phyloP scores from a whole-genome alignment of 2,113 vertebrate genomes.

The Rhodinocichla rosea region DNA sequence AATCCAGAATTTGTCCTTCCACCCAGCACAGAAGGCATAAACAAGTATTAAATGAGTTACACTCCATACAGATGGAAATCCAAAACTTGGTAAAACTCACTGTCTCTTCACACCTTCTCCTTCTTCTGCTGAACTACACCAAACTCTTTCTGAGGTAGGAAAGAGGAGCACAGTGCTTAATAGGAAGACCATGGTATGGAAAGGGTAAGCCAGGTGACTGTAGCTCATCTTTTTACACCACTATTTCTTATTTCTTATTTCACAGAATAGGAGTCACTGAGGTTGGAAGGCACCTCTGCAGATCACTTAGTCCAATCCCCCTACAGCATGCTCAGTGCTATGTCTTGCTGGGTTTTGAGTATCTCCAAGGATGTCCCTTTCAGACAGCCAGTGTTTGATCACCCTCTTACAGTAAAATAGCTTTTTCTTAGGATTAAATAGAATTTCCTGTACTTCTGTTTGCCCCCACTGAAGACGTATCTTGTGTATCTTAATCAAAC shows the following conservation, averaged over 20 bases:
- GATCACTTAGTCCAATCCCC: neutral
- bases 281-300: neutral
- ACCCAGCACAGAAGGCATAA: neutral
- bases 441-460: neutral
- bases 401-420: neutral
- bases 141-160: neutral
- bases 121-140: neutral
- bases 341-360: neutral
- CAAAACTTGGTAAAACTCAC: neutral
- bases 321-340: neutral
- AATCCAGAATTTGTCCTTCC: neutral
- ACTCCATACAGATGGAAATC: neutral
- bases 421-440: neutral
- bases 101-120: neutral
- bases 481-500: neutral
- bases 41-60: neutral
- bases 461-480: neutral
- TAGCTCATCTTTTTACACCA: neutral
- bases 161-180: neutral
- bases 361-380: neutral
- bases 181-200: neutral
- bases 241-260: neutral
- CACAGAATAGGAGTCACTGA: neutral
- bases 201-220: neutral
- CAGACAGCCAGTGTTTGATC: neutral